Evolutionary conservation across 2,797 vertebrate genomes (phyloP).

Genomic region (Myotis daubentonii): DNA sequence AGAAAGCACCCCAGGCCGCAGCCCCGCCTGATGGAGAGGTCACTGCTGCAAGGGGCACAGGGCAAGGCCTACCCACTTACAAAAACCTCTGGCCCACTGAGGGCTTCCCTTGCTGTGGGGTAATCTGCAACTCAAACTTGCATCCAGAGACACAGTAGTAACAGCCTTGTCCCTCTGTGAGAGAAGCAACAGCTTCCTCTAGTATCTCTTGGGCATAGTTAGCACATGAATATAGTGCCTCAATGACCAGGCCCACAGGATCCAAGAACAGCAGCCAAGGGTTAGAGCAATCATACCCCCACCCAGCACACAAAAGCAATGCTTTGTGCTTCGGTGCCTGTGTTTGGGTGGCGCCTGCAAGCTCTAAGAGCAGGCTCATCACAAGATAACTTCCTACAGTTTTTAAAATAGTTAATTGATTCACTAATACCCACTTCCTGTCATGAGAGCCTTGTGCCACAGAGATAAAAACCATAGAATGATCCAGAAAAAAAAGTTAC

Average conservation of each 20-base stretch:
- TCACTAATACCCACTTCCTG: background rate
- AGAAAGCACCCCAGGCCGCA: background rate
- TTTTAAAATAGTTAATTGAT: background rate
- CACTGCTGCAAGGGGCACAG: background rate
- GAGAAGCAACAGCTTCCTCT: too few species aligned
- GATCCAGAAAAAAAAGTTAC: background rate
- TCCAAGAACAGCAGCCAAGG: background rate
- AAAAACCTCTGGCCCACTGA: background rate
- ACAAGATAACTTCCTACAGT: background rate
- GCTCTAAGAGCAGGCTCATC: background rate
- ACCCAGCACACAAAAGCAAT: background rate
- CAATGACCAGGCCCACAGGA: background rate
- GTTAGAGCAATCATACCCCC: too few species aligned
- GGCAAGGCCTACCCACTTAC: background rate
- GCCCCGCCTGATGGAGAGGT: background rate
- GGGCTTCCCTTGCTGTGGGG: background rate
- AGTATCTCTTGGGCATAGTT: background rate
- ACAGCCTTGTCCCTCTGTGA: accelerated
- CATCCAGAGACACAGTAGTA: accelerated
- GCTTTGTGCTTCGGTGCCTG: background rate
- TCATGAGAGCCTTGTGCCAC: background rate
- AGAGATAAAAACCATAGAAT: background rate
- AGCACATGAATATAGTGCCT: background rate
- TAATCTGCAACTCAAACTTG: background rate
- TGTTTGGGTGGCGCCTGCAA: background rate